A percentile compares a stretch with the other conserved stretches of the same genome.
These are phyloP conservation scores for Xerus rutilus DNA, from an alignment of 2,797 vertebrate species.

Conservation along the genomic window DNA sequence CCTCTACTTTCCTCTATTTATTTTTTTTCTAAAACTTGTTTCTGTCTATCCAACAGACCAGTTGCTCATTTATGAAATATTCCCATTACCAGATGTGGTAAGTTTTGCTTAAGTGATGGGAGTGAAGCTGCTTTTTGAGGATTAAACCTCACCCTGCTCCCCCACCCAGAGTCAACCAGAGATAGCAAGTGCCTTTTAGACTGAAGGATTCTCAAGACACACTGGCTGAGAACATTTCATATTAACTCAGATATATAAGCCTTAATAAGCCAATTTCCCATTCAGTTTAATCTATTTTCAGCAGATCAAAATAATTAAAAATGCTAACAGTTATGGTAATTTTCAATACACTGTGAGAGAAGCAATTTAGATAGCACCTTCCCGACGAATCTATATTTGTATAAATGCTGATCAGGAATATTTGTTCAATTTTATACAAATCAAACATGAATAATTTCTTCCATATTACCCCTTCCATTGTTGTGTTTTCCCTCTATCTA, in stretches of 20 bases:
- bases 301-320: constrained; percentile 83
- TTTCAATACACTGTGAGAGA: constrained; percentile 80
- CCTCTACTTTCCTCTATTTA: too few relatives aligned
- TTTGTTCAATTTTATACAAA: constrained; percentile 79
- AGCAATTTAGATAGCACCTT: constrained; percentile 82
- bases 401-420: constrained; percentile 79
- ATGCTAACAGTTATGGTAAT: constrained; percentile 85
- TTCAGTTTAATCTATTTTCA: constrained; percentile 85
- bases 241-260: constrained; percentile 82
- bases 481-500: constrained; percentile 67
- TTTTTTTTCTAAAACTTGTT: constrained; percentile 12
- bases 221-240: constrained; percentile 80
- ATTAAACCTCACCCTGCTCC: neutral
- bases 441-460: constrained; percentile 82
- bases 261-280: constrained; percentile 81
- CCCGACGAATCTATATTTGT: constrained; percentile 73
- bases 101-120: constrained; percentile 33
- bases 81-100: constrained; percentile 17
- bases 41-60: constrained; percentile 59
- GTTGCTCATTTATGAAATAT: constrained; percentile 58
- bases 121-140: neutral
- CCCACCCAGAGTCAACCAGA: constrained; percentile 25
- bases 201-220: constrained; percentile 77
- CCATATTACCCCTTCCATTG: constrained; percentile 73
- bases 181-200: constrained; percentile 63